Conservation (phyloP, 2,113 vertebrate genomes). For the Brachyhypopomus gauderio region DNA sequence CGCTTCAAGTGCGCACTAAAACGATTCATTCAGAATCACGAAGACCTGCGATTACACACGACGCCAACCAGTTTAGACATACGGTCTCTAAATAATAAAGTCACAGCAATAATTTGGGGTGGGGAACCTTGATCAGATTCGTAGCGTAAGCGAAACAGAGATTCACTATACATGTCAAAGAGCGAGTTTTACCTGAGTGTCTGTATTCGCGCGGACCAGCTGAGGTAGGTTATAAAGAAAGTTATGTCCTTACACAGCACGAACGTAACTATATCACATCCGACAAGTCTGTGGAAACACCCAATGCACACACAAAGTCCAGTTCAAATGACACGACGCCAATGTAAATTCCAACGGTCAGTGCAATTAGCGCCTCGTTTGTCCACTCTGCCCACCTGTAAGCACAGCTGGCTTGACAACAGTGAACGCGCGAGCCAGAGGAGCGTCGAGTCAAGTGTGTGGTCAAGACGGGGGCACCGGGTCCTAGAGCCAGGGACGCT, state of each 20-base stretch:
- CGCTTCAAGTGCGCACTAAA: too few species aligned
- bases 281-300: neutral
- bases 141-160: neutral
- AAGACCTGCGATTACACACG: too few species aligned
- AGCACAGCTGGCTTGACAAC: neutral
- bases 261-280: neutral
- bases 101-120: too few species aligned
- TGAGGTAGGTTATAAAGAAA: slow-evolving; percentile 4
- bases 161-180: neutral
- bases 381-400: slow-evolving; percentile 4
- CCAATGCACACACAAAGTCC: too few species aligned
- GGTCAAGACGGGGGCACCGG: slow-evolving; percentile 37
- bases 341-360: too few species aligned
- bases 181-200: slow-evolving; percentile 14
- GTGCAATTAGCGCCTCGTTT: too few species aligned
- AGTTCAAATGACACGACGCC: too few species aligned
- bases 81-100: too few species aligned
- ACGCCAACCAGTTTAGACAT: too few species aligned
- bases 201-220: neutral
- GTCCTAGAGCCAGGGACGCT: slow-evolving; percentile 47
- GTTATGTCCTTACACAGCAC: slow-evolving; percentile 1
- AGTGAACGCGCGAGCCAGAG: slow-evolving; percentile 3
- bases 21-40: too few species aligned
- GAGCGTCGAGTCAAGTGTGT: neutral
- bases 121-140: too few species aligned